These are phyloP conservation scores for Zele albiditarsus DNA, from an alignment of 2,888 invertebrate genomes.

Conservation along the genomic window DNA sequence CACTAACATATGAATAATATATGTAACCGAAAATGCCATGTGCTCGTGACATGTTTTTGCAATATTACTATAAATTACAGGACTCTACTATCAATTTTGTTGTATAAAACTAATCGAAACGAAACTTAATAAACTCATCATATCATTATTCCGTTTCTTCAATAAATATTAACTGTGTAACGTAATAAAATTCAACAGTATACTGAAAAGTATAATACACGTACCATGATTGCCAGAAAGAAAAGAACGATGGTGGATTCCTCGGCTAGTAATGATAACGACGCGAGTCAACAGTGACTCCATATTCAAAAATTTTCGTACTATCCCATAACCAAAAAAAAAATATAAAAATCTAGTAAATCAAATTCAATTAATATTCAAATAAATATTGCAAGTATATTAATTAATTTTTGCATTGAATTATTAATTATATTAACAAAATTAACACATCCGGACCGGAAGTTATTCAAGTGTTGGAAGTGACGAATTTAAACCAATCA, in stretches of 20 bases:
- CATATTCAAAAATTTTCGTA: not conserved
- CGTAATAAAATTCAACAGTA: conserved; percentile 9
- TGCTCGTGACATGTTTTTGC: conserved; percentile 28
- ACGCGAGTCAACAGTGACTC: not conserved
- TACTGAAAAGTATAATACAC: conserved; percentile 27
- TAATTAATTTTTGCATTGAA: not conserved
- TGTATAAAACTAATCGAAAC: not conserved
- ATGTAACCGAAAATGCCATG: conserved; percentile 16
- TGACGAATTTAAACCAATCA: not conserved
- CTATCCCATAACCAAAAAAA: not conserved
- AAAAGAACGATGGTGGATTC: conserved; percentile 33
- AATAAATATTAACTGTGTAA: not conserved
- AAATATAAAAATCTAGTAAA: not conserved
- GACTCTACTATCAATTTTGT: not conserved
- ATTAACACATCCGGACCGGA: not conserved
- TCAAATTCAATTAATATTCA: not conserved
- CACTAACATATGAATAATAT: not conserved
- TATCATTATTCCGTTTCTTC: not conserved
- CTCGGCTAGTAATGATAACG: not conserved
- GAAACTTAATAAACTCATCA: not conserved
- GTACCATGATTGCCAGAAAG: conserved; percentile 35
- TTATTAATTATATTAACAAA: not conserved
- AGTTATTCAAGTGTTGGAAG: not conserved
- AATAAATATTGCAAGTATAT: not conserved
- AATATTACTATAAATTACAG: not conserved